Evolutionary conservation across 2,888 invertebrate genomes (phyloP), one percentile per base, ranked within the genome.

Genomic region (Poecilus cupreus): DNA sequence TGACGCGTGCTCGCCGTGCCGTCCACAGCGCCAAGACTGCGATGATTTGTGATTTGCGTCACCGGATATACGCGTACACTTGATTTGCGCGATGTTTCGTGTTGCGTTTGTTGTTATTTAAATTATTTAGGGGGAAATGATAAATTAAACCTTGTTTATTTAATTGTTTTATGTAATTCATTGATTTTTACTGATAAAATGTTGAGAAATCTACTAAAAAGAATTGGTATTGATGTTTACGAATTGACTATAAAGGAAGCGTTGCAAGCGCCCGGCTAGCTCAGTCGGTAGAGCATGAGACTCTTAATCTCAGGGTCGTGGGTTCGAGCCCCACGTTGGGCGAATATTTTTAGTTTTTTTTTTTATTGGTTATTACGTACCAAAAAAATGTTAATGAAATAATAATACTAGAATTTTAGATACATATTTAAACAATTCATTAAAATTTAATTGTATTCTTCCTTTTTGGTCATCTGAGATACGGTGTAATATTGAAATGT

Each of bases 291-390:
- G 86, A 87, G 86, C 86, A 86, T 91, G 91, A 91, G 91, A 91
- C 91, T 92, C 91, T 92, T 92, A 91, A 91, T 91, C 91, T 91
- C 91, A 91, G 91, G 91, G 91, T 91, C 91, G 91, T 91, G 91
- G 91, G 91, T 91, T 91, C 91, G 91, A 91, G 91, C 91, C 91
- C 91, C 91, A 91, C 91, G 91, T 91, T 91, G 91, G 91, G 91
- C 91, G 90, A 81, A 84, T 32, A 79, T 84, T 83, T 86, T 87
- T 88, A n/a, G n/a, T n/a, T n/a, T n/a, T n/a, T n/a, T n/a, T n/a
- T n/a, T n/a, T n/a, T n/a, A n/a, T n/a, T n/a, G n/a, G n/a, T n/a
- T n/a, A n/a, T n/a, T 86, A 0, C 3, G 3, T 54, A 16, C 11
- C 51, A 18, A 3, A 54, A 18, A n/a, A n/a, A n/a, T n/a, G n/a